A percentile compares a stretch with the other conserved stretches of the same genome.
Evolutionary conservation across 2,888 invertebrate species (phyloP).

Genomic region (Sthenelais limicola): DNA sequence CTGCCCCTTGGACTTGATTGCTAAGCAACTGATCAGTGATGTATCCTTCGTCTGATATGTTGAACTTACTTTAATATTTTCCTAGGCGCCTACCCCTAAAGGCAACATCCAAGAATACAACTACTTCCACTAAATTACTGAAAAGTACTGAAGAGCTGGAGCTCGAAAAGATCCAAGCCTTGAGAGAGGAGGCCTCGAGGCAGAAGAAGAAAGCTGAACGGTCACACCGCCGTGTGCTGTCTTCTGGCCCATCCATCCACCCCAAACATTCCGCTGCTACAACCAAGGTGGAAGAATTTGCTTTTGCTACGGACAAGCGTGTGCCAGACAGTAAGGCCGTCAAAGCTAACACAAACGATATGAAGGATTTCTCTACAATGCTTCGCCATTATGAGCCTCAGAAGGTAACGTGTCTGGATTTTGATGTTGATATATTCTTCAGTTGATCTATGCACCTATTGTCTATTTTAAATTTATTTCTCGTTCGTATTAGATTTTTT

Average conservation of each 20-base stretch:
- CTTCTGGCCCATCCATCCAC: slow-evolving; percentile 14
- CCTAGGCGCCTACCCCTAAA: background rate
- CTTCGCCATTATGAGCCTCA: slow-evolving; percentile 49
- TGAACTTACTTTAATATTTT: background rate
- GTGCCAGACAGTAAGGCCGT: slow-evolving; percentile 55
- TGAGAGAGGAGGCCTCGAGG: slow-evolving; percentile 58
- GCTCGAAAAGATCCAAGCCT: slow-evolving; percentile 60
- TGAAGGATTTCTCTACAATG: slow-evolving; percentile 56
- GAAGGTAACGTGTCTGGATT: slow-evolving; percentile 11
- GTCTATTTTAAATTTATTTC: no score
- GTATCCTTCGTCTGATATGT: no score
- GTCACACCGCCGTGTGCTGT: slow-evolving; percentile 55
- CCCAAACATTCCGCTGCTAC: slow-evolving; percentile 39
- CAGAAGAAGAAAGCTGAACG: slow-evolving; percentile 59
- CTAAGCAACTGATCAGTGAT: no score
- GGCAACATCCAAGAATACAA: background rate
- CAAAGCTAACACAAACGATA: slow-evolving; percentile 47
- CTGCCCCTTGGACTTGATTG: no score
- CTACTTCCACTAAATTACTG: slow-evolving; percentile 8
- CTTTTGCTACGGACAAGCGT: slow-evolving; percentile 64
- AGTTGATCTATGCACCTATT: no score
- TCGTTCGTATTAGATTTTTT: no score
- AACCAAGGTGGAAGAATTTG: slow-evolving; percentile 61
- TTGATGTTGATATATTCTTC: no score
- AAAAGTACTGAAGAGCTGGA: slow-evolving; percentile 65